Percentiles rank a stretch among this genome's conserved stretches.
These are phyloP conservation scores for Tokudaia tokunoshimensis DNA, from an alignment of 2,797 vertebrate species.

Conservation along the genomic window DNA sequence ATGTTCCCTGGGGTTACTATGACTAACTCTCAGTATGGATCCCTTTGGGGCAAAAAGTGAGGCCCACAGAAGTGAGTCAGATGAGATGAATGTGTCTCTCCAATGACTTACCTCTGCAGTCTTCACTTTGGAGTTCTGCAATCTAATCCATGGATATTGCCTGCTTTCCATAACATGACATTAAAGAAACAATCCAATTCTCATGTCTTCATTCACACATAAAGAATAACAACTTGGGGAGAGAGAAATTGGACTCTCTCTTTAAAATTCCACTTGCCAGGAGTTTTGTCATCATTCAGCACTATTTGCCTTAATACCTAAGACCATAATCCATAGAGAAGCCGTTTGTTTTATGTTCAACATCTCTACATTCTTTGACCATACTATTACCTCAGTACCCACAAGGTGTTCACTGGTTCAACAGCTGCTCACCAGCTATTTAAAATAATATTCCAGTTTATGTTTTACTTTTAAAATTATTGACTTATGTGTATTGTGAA, in stretches of 20 bases:
- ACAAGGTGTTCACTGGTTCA: not conserved
- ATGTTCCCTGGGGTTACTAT: not conserved
- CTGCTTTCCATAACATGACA: not conserved
- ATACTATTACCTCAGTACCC: not conserved
- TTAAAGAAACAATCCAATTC: not conserved
- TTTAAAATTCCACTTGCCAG: not conserved
- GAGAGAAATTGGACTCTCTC: accelerated
- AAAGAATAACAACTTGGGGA: not conserved
- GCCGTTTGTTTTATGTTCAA: not conserved
- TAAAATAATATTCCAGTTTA: not conserved
- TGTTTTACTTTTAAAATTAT: not conserved
- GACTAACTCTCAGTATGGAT: not conserved
- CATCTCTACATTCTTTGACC: not conserved
- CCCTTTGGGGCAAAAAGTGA: not conserved
- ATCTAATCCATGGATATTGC: not conserved
- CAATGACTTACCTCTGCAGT: not conserved
- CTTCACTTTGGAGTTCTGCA: not conserved
- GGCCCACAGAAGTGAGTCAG: not conserved
- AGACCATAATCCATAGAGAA: not conserved
- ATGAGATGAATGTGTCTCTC: not conserved
- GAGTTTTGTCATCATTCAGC: not conserved
- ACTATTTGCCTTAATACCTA: not conserved
- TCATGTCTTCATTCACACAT: not conserved
- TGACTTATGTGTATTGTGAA: not conserved
- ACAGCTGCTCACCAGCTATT: not conserved